Evolutionary conservation across 2,113 vertebrate genomes (phyloP).

Genomic region (Myrmecobius fasciatus): DNA sequence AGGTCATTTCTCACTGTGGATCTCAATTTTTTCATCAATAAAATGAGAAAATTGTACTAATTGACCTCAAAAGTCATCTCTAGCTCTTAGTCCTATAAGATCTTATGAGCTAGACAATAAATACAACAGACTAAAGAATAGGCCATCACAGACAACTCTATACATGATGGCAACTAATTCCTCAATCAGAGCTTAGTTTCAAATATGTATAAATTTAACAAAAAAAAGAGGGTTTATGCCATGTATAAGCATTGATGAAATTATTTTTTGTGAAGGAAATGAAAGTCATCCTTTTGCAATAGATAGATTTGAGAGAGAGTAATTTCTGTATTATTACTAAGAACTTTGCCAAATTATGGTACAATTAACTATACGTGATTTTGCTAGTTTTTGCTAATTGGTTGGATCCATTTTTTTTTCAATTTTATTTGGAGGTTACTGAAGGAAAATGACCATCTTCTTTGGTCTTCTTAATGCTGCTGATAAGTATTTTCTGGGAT

Average conservation of each 20-base stretch:
- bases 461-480: background rate
- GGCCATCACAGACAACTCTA: background rate
- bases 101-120: too few species aligned
- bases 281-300: background rate
- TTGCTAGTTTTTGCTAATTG: background rate
- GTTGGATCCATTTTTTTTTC: background rate
- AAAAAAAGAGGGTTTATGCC: rapidly evolving
- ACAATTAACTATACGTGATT: background rate
- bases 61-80: background rate
- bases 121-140: background rate
- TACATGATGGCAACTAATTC: background rate
- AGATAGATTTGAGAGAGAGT: background rate
- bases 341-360: background rate
- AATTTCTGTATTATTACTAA: background rate
- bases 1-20: too few species aligned
- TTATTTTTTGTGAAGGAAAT: background rate
- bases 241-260: background rate
- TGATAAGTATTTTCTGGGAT: background rate
- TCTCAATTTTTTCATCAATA: background rate
- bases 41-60: background rate
- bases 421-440: background rate
- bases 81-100: background rate
- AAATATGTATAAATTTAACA: background rate
- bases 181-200: background rate
- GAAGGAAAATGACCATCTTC: background rate